Base-by-base conservation (phyloP, 2,113 vertebrate genomes). In the Silurus asotus region DNA sequence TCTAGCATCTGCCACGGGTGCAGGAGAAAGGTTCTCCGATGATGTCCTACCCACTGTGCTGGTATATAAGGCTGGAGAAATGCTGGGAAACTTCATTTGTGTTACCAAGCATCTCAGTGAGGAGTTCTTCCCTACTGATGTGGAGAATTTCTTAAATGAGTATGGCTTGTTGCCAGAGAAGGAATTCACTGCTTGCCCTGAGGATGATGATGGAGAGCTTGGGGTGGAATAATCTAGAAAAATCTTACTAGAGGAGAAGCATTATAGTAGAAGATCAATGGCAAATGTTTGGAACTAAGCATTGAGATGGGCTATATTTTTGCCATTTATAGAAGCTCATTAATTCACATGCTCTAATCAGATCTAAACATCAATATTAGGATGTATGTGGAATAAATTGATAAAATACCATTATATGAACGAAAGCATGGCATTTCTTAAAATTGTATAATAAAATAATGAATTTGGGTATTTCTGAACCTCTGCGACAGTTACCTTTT, bases 31-130 rank as follows among this genome's bases (percentile, higher is more conserved):
- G 81, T 99, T 99, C 92, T 96, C 97, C 0, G 93, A 93, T 0
- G 94, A 96, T 8, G 96, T 99, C 14, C 95, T 99, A 65, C 98
- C 98, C 8, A 95, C 97, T 0, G 86, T 99, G 53, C 94, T 99
- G 3, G 95, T 98, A 82, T 99, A 99, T 90, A 99, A 97, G 92
- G 97, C 95, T 0, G 98, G 98, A 55, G 97, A 99, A 91, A 96
- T 99, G 6, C 93, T 99, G 2, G 97, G 97, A 88, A 99, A 98
- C 92, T 99, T 99, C 93, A 94, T 98, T 80, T 96, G 94, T 58
- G 87, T 98, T 85, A 94, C 95, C 0, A 95, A 98, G 92, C 96
- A 98, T 82, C 94, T 99, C 79, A 95, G 89, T 0, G 95, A 97
- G 90, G 96, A 99, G 90, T 99, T 99, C 91, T 99, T 98, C 82